Conservation (phyloP, 92 coral and sea anemone genomes). For the Porites evermanni region DNA sequence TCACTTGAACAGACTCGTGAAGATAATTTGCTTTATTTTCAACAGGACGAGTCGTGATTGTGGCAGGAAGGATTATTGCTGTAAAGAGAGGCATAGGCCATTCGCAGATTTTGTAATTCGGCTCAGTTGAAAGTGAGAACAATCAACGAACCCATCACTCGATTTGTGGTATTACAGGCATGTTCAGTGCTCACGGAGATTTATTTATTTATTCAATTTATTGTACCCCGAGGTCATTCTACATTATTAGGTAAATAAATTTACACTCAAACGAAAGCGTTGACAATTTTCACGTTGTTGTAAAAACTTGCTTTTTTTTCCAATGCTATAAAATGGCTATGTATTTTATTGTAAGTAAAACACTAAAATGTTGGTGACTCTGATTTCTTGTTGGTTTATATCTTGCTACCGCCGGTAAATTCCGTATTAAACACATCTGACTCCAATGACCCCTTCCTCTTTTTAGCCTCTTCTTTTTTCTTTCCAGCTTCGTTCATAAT, state of each 20-base stretch:
- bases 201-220: no score
- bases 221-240: not conserved
- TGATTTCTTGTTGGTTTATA: no score
- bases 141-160: not conserved
- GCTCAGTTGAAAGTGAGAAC: not conserved
- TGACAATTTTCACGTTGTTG: not conserved
- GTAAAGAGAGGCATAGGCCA: not conserved
- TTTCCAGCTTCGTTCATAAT: no score
- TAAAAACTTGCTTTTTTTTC: not conserved
- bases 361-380: not conserved
- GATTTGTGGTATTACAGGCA: not conserved
- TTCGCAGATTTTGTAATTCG: not conserved
- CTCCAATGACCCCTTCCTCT: no score
- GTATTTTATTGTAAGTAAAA: not conserved
- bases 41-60: constrained; percentile 36
- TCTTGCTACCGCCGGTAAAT: no score
- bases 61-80: not conserved
- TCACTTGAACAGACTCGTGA: not conserved
- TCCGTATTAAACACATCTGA: no score
- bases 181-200: not conserved
- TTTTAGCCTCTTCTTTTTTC: no score
- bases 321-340: not conserved
- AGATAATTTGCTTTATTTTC: not conserved
- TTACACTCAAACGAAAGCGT: not conserved
- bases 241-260: not conserved